Evolutionary conservation across 1,140 invertebrate species (phyloP), one percentile per base, ranked within the genome.

Genomic region (Atta cephalotes): DNA sequence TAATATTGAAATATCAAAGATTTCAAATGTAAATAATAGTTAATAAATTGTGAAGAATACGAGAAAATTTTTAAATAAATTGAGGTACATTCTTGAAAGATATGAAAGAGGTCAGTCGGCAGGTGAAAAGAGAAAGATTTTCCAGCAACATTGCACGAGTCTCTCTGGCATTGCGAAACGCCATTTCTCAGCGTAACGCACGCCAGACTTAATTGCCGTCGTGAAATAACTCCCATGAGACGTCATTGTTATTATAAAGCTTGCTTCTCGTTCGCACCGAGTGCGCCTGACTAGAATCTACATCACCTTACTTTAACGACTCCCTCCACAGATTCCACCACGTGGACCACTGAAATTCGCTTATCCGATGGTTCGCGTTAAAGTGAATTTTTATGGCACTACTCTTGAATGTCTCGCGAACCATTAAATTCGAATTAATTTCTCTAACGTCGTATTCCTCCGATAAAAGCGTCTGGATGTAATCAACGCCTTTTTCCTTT

Each of bases 211-310:
- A 90, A 90, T 90, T 90, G 81, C 81, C 65, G 86, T 71, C 87
- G 65, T 62, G 78, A 45, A 91, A 91, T 91, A 91, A 70, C 74
- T 91, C 58, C 71, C 53, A 91, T 81, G 87, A 62, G 72, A 89
- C 89, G 90, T 91, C 90, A 91, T 87, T 90, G 79, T 91, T 91
- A 91, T 91, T 91, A 89, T 51, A 81, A 87, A 88, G 77, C n/a
- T 60, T 21, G 56, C 21, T 65, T n/a, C 12, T 87, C 53, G 58
- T 14, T 86, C 53, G 60, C 58, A 39, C 16, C 76, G 56, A 25
- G 58, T n/a, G 28, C 49, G 79, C 66, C 66, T 45, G 79, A 21
- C 51, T n/a, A 58, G 79, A 58, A 49, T 10, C 79, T 28, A 58
- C 78, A 63, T 81, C 78, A 39, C n/a, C 51, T 58, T 31, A 31